A percentile compares a stretch with the other conserved stretches of the same genome.
Conservation (phyloP, 2,113 vertebrate genomes). For the Mormyrus iriodes region DNA sequence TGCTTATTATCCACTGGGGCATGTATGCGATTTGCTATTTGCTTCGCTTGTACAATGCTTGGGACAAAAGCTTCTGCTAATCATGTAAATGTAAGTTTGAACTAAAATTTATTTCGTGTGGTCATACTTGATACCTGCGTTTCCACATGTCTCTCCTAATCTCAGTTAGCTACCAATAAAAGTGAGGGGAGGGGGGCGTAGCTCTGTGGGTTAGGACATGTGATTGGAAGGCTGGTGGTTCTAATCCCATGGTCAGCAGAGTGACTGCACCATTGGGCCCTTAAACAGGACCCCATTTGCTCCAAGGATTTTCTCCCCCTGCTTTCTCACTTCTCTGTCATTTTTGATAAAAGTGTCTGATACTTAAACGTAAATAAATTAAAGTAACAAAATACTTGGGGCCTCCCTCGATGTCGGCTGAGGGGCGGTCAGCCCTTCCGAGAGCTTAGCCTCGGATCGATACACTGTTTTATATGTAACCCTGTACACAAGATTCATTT, state of each 20-base stretch:
- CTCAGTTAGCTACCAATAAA: background rate
- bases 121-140: background rate
- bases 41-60: background rate
- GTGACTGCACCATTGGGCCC: background rate
- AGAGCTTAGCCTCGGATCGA: background rate
- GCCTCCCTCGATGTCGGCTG: background rate
- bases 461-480: background rate
- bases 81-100: no score
- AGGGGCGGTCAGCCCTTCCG: background rate
- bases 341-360: background rate
- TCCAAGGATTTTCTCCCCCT: background rate
- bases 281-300: background rate
- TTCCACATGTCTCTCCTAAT: background rate
- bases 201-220: background rate
- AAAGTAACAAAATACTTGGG: background rate
- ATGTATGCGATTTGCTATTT: background rate
- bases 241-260: background rate
- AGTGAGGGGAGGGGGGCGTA: background rate
- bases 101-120: background rate
- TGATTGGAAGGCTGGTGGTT: background rate
- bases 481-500: background rate
- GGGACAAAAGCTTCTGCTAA: no score
- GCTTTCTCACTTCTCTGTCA: background rate
- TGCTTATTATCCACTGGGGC: background rate
- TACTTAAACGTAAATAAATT: background rate